Conservation (phyloP, 2,888 invertebrate species). For the Folsomia candida region DNA sequence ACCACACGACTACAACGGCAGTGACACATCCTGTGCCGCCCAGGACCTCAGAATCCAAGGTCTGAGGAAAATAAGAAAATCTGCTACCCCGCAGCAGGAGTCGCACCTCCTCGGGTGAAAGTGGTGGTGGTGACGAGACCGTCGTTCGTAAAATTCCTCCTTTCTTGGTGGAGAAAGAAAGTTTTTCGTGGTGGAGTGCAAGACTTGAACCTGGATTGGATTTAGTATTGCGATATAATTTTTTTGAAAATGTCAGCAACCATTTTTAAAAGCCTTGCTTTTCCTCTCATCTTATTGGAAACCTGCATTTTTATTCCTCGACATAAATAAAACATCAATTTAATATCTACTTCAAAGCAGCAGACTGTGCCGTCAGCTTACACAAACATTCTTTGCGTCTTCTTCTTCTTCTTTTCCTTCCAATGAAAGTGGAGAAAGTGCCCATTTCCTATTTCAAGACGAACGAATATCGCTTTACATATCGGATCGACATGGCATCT, state of each 20-base stretch:
- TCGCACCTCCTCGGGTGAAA: too few species aligned
- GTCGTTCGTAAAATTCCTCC: too few species aligned
- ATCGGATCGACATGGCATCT: neutral
- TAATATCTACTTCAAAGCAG: neutral
- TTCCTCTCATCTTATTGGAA: neutral
- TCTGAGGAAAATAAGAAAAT: neutral
- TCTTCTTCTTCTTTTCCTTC: neutral
- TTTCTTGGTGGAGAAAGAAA: too few species aligned
- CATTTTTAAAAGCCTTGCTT: neutral
- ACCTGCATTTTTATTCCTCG: neutral
- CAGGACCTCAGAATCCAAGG: neutral
- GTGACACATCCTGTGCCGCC: neutral
- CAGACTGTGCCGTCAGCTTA: neutral
- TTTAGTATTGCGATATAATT: neutral
- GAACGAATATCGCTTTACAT: neutral
- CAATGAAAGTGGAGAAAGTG: neutral
- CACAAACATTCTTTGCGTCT: neutral
- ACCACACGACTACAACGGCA: neutral
- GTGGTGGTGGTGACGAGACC: too few species aligned
- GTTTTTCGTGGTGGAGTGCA: neutral
- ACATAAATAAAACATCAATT: neutral
- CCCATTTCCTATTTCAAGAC: neutral
- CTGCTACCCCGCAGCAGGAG: neutral
- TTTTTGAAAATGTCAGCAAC: neutral
- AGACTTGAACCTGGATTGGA: neutral